Percentiles rank a stretch among this genome's conserved stretches.
These are phyloP conservation scores for Eumacrocentrus americanus DNA, from an alignment of 2,888 invertebrate genomes.

Conservation along the genomic window DNA sequence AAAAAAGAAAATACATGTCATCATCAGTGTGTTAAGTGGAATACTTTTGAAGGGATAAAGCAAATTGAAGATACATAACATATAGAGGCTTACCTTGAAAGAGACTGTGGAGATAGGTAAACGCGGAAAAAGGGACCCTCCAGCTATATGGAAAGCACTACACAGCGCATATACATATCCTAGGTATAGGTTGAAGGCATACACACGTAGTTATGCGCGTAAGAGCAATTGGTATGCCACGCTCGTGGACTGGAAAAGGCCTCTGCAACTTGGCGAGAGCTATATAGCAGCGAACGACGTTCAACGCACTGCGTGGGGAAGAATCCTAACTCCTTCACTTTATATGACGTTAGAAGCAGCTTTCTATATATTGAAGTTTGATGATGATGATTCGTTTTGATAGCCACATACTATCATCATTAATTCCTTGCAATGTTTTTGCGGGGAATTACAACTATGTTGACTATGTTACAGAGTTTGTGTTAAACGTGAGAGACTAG, in stretches of 20 bases:
- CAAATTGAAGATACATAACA: too few species aligned
- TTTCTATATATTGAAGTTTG: neutral
- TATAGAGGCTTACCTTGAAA: too few species aligned
- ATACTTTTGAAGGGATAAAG: too few species aligned
- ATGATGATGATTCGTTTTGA: too few species aligned
- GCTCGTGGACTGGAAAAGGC: slow-evolving; percentile 20
- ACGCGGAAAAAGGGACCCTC: too few species aligned
- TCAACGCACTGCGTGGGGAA: neutral
- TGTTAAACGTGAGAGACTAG: slow-evolving; percentile 21
- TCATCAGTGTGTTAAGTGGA: neutral
- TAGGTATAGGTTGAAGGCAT: slow-evolving; percentile 14
- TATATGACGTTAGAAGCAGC: neutral
- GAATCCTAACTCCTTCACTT: neutral
- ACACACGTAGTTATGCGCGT: slow-evolving; percentile 27
- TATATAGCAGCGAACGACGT: too few species aligned
- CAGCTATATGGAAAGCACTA: slow-evolving; percentile 21
- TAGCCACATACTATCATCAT: too few species aligned
- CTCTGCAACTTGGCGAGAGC: neutral
- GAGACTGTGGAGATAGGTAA: too few species aligned
- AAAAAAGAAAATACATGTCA: neutral
- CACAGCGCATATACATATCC: slow-evolving; percentile 2
- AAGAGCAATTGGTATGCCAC: slow-evolving; percentile 27
- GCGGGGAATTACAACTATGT: slow-evolving; percentile 5
- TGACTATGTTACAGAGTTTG: slow-evolving; percentile 8
- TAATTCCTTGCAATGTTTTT: neutral